Percentiles rank a stretch among this genome's conserved stretches.
Evolutionary conservation across 2,888 invertebrate species (phyloP).

Genomic region (Xestia rhomboidea): DNA sequence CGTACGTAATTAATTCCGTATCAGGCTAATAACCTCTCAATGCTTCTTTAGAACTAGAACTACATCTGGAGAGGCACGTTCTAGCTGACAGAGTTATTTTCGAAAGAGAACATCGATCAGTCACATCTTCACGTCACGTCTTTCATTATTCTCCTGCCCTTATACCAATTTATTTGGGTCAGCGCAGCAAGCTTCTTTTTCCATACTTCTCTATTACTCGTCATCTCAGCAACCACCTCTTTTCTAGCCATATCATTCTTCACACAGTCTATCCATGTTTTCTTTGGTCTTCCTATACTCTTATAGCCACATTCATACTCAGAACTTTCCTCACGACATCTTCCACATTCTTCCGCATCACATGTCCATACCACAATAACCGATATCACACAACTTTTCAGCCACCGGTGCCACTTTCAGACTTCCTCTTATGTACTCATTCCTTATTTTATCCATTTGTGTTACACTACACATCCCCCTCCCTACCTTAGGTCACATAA

Average conservation of each 20-base stretch:
- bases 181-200: background rate
- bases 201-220: background rate
- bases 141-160: background rate
- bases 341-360: too few relatives aligned
- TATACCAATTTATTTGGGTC: background rate
- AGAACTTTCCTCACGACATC: too few relatives aligned
- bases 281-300: too few relatives aligned
- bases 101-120: background rate
- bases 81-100: background rate
- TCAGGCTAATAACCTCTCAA: constrained; percentile 13
- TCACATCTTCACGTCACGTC: background rate
- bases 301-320: too few relatives aligned
- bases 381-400: too few relatives aligned
- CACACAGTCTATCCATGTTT: background rate
- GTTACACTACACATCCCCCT: too few relatives aligned
- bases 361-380: too few relatives aligned
- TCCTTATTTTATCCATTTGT: too few relatives aligned
- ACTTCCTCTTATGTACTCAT: too few relatives aligned
- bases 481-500: background rate
- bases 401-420: too few relatives aligned
- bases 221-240: background rate
- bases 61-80: background rate
- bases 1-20: constrained; percentile 7
- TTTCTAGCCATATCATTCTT: background rate
- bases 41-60: background rate